Conservation (phyloP, 2,888 invertebrate species). For the Bugulina stolonifera region DNA sequence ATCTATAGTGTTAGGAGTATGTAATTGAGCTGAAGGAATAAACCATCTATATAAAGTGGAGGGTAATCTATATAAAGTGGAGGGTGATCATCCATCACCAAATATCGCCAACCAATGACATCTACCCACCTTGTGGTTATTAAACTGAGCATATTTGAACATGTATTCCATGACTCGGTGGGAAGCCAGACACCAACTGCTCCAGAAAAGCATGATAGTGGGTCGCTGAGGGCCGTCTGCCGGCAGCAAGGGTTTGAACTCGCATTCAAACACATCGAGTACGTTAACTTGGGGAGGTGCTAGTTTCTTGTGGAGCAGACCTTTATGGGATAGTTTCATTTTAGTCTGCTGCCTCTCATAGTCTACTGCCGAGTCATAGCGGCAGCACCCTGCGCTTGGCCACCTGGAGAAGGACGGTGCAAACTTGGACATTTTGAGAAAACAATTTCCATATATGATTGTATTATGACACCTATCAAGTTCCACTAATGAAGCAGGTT, state of each 20-base stretch:
- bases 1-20: too few species aligned
- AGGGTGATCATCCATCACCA: too few species aligned
- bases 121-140: slow-evolving; percentile 38
- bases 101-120: too few species aligned
- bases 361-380: slow-evolving; percentile 41
- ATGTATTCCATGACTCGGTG: slow-evolving; percentile 42
- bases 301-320: slow-evolving; percentile 43
- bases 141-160: slow-evolving; percentile 43
- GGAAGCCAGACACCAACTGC: slow-evolving; percentile 49
- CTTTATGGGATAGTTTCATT: slow-evolving; percentile 47
- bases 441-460: too few species aligned
- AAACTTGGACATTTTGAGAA: too few species aligned
- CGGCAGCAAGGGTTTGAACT: slow-evolving; percentile 45
- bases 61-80: too few species aligned
- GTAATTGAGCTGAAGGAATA: too few species aligned
- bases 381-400: slow-evolving; percentile 47
- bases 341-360: slow-evolving; percentile 40
- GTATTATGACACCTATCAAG: too few species aligned
- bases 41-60: too few species aligned
- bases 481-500: too few species aligned
- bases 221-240: slow-evolving; percentile 39
- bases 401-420: slow-evolving; percentile 38
- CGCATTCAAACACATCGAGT: slow-evolving; percentile 47
- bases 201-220: slow-evolving; percentile 51
- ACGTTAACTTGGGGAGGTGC: slow-evolving; percentile 46